phyloP scores from a whole-genome alignment of 2,113 vertebrate species.

The Callipepla californica region DNA sequence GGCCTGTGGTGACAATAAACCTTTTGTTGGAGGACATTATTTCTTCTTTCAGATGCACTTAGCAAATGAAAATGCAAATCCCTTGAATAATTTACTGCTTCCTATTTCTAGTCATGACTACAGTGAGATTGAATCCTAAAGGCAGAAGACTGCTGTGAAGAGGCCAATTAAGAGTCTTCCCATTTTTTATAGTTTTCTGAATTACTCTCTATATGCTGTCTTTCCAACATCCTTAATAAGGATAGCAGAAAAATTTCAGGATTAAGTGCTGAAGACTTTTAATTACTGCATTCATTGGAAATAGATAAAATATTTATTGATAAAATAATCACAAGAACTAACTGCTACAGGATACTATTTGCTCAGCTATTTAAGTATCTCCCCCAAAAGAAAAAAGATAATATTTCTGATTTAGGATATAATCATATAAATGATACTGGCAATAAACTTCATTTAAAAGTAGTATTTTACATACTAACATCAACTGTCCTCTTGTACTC shows the following conservation, averaged over 20 bases:
- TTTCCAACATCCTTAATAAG: background rate
- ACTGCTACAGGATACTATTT: background rate
- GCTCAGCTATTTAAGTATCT: background rate
- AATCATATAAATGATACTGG: background rate
- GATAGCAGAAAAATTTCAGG: background rate
- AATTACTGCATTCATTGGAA: background rate
- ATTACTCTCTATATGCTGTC: background rate
- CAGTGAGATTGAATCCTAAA: background rate
- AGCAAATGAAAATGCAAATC: slow-evolving; percentile 27
- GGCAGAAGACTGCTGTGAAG: background rate
- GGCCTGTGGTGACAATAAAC: slow-evolving; percentile 18
- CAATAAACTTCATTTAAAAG: background rate
- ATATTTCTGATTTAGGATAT: background rate
- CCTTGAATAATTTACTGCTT: slow-evolving; percentile 55
- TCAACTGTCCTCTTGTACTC: background rate
- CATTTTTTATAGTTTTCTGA: background rate
- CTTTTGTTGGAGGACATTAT: background rate
- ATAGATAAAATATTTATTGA: background rate
- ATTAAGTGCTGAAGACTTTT: background rate
- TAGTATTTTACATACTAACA: background rate
- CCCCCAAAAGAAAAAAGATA: background rate
- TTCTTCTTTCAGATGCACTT: background rate
- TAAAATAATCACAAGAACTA: background rate
- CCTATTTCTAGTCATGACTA: slow-evolving; percentile 24
- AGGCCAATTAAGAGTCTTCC: background rate